These are phyloP conservation scores for Macrosiphum euphorbiae DNA, from an alignment of 2,888 invertebrate species.

Conservation along the genomic window DNA sequence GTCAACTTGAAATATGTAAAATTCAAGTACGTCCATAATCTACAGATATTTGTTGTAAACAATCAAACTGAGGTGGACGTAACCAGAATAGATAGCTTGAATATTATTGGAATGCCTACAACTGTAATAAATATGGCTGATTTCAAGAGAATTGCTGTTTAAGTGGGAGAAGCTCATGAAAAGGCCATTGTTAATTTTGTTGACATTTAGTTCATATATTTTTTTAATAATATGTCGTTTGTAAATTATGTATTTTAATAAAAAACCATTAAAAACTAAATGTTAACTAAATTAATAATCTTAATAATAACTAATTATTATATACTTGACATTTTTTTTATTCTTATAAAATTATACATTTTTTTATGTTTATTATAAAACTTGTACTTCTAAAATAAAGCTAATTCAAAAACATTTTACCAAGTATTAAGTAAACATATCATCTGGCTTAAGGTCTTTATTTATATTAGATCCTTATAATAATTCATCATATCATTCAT, in stretches of 20 bases:
- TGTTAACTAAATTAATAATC: slow-evolving; percentile 33
- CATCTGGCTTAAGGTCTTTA: slow-evolving; percentile 33
- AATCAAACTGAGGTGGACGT: slow-evolving; percentile 87
- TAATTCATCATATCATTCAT: slow-evolving; percentile 81
- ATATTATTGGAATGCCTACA: slow-evolving; percentile 91
- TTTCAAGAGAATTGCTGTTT: slow-evolving; percentile 93
- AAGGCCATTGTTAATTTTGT: not conserved
- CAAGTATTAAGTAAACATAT: slow-evolving; percentile 11
- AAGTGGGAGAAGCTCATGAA: slow-evolving; percentile 70
- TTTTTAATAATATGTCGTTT: no score
- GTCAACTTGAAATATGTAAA: slow-evolving; percentile 93
- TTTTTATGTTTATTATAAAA: slow-evolving; percentile 28
- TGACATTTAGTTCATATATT: no score
- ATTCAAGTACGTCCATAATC: slow-evolving; percentile 97
- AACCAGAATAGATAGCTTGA: slow-evolving; percentile 90
- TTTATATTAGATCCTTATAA: slow-evolving; percentile 68
- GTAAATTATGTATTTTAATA: not conserved
- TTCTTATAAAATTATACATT: slow-evolving; percentile 17
- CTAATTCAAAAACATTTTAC: slow-evolving; percentile 33
- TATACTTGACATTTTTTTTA: not conserved
- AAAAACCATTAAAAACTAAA: not conserved
- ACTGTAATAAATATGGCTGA: slow-evolving; percentile 96
- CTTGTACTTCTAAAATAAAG: not conserved
- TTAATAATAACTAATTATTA: not conserved
- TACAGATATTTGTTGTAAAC: slow-evolving; percentile 92